These are phyloP conservation scores for Perccottus glenii DNA, from an alignment of 2,113 vertebrate genomes.

Conservation along the genomic window DNA sequence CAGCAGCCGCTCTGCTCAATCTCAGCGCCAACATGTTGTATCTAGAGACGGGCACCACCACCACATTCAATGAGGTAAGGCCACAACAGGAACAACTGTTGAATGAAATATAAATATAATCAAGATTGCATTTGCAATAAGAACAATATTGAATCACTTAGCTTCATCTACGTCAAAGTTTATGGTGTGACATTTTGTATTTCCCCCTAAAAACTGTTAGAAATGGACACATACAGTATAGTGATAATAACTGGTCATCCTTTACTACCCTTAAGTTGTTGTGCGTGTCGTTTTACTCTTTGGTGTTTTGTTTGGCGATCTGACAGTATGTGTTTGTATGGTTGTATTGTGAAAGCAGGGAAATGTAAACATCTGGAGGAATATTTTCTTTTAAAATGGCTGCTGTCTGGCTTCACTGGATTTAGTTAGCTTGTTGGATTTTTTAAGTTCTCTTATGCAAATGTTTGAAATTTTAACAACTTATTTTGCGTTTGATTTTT, in stretches of 20 bases:
- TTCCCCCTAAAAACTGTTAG: background rate
- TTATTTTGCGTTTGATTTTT: too few species aligned
- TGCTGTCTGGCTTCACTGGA: conserved; percentile 11
- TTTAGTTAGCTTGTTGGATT: conserved; percentile 23
- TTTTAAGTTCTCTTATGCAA: background rate
- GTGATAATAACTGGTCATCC: background rate
- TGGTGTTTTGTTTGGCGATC: background rate
- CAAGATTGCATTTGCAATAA: too few species aligned
- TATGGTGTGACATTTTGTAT: too few species aligned
- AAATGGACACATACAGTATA: background rate
- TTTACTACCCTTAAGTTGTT: background rate
- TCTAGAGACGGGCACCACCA: conserved; percentile 94
- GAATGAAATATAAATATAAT: too few species aligned
- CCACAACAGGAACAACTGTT: background rate
- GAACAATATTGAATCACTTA: background rate
- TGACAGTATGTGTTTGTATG: conserved; percentile 18
- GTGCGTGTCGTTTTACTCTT: conserved; percentile 19
- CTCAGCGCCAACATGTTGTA: conserved; percentile 99
- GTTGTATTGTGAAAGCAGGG: conserved; percentile 29
- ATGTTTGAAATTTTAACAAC: too few species aligned
- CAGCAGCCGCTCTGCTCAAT: conserved; percentile 93
- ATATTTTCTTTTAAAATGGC: conserved; percentile 51
- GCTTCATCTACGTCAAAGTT: too few species aligned
- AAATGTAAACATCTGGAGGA: conserved; percentile 73
- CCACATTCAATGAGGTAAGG: conserved; percentile 98